Evolutionary conservation across 2,888 invertebrate species (phyloP), one percentile per base, ranked within the genome.

Genomic region (Orthosia gracilis): DNA sequence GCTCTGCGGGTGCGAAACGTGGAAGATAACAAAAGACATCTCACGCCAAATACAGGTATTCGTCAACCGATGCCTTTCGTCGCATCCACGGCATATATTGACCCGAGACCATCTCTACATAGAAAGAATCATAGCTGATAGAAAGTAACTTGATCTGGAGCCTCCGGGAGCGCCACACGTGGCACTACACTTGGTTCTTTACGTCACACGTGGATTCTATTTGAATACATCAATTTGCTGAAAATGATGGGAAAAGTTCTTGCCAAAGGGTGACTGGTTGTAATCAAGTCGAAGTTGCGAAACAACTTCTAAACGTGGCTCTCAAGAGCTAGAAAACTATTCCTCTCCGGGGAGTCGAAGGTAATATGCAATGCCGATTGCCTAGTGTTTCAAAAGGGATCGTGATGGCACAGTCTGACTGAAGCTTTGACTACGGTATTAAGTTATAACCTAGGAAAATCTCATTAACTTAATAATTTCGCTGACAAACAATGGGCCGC

Each of bases 311-410:
- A 65, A 64, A 61, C 61, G 50, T 45, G 31, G 54, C 17, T 49
- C 31, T 49, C 17, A 55, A 63, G 40, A 55, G 64, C 17, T 23
- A 15, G 40, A 64, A 31, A 55, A 63, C 64, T 76, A 55, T 55
- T 63, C 55, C 23, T 7, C 76, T 64, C n/a, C 17, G 7, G 47
- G 23, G 76, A 76, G 13, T 17, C n/a, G 23, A 55, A 55, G 17
- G 63, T 12, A 55, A 76, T 76, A 76, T 50, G 40, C 21, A 26
- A 26, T 57, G 40, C 49, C 50, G 55, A 57, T 76, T 57, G 63
- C 13, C 13, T 55, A 3, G 55, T 26, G 49, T 50, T 45, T 23
- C 18, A 57, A 50, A 76, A 76, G 65, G n/a, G 17, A 49, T n/a
- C 55, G 18, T 47, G 18, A 2, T 49, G 47, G 12, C 5, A 31